Percentiles rank a stretch among this genome's conserved stretches.
phyloP scores from a whole-genome alignment of 2,797 vertebrate genomes.

The Parambassis ranga region DNA sequence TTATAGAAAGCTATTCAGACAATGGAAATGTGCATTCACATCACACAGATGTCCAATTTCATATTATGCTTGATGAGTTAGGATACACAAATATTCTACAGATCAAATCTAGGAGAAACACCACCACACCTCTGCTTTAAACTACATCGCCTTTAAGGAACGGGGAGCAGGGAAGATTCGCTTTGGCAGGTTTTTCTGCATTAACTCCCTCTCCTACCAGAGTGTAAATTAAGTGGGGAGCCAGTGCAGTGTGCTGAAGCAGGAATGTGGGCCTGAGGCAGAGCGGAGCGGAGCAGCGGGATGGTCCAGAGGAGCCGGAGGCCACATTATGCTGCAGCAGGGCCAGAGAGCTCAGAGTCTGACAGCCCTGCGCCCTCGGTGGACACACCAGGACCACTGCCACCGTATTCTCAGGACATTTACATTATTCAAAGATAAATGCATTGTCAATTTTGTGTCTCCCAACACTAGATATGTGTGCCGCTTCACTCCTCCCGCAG shows the following conservation, averaged over 20 bases:
- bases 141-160: constrained; percentile 47
- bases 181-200: constrained; percentile 71
- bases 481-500: constrained; percentile 80
- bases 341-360: constrained; percentile 66
- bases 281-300: constrained; percentile 55
- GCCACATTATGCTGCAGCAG: constrained; percentile 74
- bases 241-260: constrained; percentile 69
- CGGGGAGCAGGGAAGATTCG: constrained; percentile 58
- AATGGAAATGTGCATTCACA: constrained; percentile 22
- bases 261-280: constrained; percentile 74
- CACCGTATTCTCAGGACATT: constrained; percentile 85
- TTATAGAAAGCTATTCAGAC: constrained; percentile 50
- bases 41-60: constrained; percentile 22
- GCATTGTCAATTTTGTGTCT: constrained; percentile 88
- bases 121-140: constrained; percentile 37
- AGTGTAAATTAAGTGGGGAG: constrained; percentile 82
- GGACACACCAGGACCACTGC: constrained; percentile 79
- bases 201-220: constrained; percentile 72
- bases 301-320: constrained; percentile 69
- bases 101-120: constrained; percentile 36
- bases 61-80: constrained; percentile 32
- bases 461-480: constrained; percentile 82
- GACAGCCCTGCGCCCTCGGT: constrained; percentile 73
- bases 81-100: constrained; percentile 31
- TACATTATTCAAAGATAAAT: constrained; percentile 92